phyloP scores from a whole-genome alignment of 2,888 invertebrate genomes.

The Drosophila pseudotakahashii region DNA sequence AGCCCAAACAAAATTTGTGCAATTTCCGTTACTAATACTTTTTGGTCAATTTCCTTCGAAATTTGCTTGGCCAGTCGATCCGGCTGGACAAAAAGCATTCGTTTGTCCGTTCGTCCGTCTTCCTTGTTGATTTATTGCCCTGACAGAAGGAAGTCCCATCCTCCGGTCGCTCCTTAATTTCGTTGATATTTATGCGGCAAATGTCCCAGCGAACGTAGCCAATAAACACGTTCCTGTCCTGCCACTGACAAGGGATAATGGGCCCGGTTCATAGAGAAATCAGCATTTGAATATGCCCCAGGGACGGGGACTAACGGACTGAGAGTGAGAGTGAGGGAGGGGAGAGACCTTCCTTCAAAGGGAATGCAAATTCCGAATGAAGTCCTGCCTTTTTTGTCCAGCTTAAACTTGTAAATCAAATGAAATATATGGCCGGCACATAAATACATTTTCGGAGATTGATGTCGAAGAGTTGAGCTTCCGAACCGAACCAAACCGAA shows the following conservation, averaged over 20 bases:
- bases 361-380: conserved; percentile 72
- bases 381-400: conserved; percentile 37
- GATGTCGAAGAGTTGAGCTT: conserved; percentile 54
- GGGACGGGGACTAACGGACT: conserved; percentile 42
- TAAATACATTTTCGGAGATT: conserved; percentile 56
- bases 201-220: conserved; percentile 64
- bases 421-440: conserved; percentile 68
- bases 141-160: conserved; percentile 33
- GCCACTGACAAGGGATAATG: conserved; percentile 81
- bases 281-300: conserved; percentile 75
- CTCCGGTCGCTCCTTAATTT: conserved; percentile 64
- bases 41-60: conserved; percentile 75
- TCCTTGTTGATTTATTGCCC: conserved; percentile 48
- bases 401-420: conserved; percentile 72
- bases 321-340: neutral
- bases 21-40: conserved; percentile 78
- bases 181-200: conserved; percentile 79
- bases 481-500: neutral
- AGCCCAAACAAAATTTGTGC: conserved; percentile 67
- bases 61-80: conserved; percentile 33
- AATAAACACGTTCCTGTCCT: conserved; percentile 72
- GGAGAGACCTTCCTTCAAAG: conserved; percentile 57
- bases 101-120: conserved; percentile 26
- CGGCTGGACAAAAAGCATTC: conserved; percentile 34
- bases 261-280: conserved; percentile 63